Base-by-base conservation (phyloP, 2,888 invertebrate species). In the Apamea monoglypha region DNA sequence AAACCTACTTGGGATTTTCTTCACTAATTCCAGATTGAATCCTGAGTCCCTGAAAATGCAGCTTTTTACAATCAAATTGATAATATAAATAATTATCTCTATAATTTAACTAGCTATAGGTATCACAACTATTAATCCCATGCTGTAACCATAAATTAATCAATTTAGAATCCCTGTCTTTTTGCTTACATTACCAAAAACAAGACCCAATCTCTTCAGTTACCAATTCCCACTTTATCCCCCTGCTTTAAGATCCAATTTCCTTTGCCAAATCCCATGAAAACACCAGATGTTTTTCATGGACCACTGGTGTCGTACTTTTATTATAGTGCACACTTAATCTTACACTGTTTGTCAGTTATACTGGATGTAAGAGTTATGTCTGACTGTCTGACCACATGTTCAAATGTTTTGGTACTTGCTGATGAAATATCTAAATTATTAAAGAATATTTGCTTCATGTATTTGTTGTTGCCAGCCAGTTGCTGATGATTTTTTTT, bases 201-300 rank as follows among this genome's bases (percentile, higher is more conserved):
- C 70, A 53, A 69, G n/a, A 78, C 40, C 29, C 1, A 36, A 44
- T 7, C 7, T 2, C 14, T n/a, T 18, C 10, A 47, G 1, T 10
- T 12, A 8, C 16, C 56, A 76, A 78, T n/a, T n/a, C 61, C 7
- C 36, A 75, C 73, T 53, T 77, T 82, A 74, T n/a, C 3, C 21
- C n/a, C 7, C 2, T 25, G 12, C 0, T 0, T 8, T 74, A 85
- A 64, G 68, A 66, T 79, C 21, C 2, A 59, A 40, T 77, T 83
- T 84, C 21, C 61, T 63, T 50, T 82, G 50, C 14, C 32, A 66
- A 68, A 32, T 14, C 3, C 12, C 25, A 36, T 66, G 12, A 64
- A 53, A 56, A 68, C 77, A 76, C 80, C 88, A 88, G 88, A 88
- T 88, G 89, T 81, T 83, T 80, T 79, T 80, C 81, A 67, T 83